A percentile compares a stretch with the other conserved stretches of the same genome.
These are phyloP conservation scores for Plutomurus gul DNA, from an alignment of 1,140 invertebrate species.

Conservation along the genomic window DNA sequence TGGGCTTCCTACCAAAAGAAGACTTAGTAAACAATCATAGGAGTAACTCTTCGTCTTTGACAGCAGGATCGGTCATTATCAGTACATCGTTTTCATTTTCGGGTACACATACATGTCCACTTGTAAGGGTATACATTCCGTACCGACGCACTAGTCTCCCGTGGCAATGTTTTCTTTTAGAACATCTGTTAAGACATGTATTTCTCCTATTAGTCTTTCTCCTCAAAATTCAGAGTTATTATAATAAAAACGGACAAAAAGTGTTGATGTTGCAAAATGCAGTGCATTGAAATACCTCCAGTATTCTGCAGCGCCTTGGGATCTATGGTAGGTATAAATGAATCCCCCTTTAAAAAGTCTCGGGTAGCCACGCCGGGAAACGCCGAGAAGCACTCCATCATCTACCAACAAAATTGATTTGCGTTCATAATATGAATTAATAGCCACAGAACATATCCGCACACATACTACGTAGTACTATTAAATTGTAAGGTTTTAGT, in stretches of 20 bases:
- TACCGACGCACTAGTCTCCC: background rate
- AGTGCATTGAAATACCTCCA: conserved; percentile 35
- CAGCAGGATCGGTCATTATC: background rate
- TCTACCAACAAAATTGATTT: conserved; percentile 7
- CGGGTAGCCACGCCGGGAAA: conserved; percentile 14
- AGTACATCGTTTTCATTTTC: background rate
- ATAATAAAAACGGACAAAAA: too few relatives aligned
- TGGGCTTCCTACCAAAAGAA: too few relatives aligned
- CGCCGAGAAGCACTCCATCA: background rate
- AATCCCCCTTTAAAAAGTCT: conserved; percentile 4
- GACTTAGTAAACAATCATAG: too few relatives aligned
- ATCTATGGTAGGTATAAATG: conserved; percentile 25
- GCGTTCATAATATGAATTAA: background rate
- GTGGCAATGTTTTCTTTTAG: conserved; percentile 15
- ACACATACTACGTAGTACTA: too few relatives aligned
- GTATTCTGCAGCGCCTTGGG: conserved; percentile 7
- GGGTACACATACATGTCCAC: background rate
- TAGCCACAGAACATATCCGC: too few relatives aligned
- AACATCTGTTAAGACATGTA: conserved; percentile 4
- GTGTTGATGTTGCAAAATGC: too few relatives aligned
- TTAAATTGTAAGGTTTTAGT: too few relatives aligned
- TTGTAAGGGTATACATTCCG: background rate
- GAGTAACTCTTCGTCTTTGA: background rate
- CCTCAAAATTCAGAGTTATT: too few relatives aligned
- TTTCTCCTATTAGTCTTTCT: background rate